phyloP scores from a whole-genome alignment of 2,797 vertebrate genomes.

The Leptatherina wallacei region DNA sequence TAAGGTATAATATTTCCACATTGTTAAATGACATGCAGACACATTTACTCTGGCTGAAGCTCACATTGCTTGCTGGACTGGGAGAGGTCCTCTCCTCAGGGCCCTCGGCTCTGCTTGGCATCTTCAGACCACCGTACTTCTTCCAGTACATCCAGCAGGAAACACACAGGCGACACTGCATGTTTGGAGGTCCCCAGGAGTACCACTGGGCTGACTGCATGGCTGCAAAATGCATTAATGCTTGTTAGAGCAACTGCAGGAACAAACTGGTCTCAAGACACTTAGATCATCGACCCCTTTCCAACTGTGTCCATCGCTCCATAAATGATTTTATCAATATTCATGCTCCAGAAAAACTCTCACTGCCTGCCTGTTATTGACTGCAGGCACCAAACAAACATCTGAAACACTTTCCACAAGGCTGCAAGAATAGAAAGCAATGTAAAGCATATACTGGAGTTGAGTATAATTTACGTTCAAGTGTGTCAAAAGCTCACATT shows the following conservation, averaged over 20 bases:
- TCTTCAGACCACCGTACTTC: conserved; percentile 97
- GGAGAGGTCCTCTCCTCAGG: conserved; percentile 92
- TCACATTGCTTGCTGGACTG: conserved; percentile 85
- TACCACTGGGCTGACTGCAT: conserved; percentile 97
- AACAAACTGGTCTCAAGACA: conserved; percentile 25
- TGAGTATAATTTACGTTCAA: not conserved
- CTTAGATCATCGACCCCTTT: conserved; percentile 23
- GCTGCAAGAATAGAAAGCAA: not conserved
- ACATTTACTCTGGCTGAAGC: conserved; percentile 20
- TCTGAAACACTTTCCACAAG: not conserved
- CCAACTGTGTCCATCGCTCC: not conserved
- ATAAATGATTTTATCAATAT: conserved; percentile 34
- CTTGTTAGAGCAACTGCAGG: conserved; percentile 6
- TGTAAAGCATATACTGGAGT: not conserved
- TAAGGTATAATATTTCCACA: not conserved
- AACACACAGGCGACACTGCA: conserved; percentile 96
- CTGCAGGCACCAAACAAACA: conserved; percentile 1
- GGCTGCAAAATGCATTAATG: conserved; percentile 78
- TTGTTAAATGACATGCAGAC: not conserved
- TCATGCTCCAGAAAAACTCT: conserved; percentile 1
- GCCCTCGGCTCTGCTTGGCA: conserved; percentile 93
- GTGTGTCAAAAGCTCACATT: not conserved
- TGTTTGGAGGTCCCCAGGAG: conserved; percentile 97
- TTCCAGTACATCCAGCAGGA: conserved; percentile 99
- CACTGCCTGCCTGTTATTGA: not conserved